phyloP scores from a whole-genome alignment of 2,113 vertebrate genomes.

The Pteruthius melanotis region DNA sequence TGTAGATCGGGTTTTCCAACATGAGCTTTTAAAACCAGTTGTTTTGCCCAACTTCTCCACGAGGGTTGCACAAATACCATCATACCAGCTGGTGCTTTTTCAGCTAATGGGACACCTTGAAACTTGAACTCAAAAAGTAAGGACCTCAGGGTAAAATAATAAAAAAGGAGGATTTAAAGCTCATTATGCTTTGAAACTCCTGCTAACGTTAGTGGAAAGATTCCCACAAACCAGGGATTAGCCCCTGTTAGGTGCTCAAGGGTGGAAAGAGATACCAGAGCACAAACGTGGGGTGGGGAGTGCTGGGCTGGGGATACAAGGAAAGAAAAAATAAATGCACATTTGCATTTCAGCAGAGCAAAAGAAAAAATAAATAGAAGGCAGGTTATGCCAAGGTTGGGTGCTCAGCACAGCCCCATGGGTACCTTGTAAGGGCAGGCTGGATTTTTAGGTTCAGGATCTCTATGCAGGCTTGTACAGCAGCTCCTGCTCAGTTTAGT shows the following conservation, averaged over 20 bases:
- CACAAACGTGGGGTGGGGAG: neutral
- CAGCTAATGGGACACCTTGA: neutral
- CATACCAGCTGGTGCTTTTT: neutral
- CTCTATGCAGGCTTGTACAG: neutral
- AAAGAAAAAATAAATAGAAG: neutral
- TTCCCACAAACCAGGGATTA: neutral
- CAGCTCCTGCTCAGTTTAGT: neutral
- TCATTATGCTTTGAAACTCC: neutral
- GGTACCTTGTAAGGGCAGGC: neutral
- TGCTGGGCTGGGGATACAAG: fast-evolving
- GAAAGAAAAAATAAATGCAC: neutral
- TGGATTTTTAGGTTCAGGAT: neutral
- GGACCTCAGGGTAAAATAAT: neutral
- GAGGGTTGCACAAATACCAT: neutral
- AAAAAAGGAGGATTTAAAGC: neutral
- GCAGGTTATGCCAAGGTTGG: neutral
- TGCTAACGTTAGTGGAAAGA: neutral
- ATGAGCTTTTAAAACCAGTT: constrained; percentile 3
- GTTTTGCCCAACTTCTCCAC: neutral
- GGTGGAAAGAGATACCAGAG: neutral
- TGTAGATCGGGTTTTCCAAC: neutral
- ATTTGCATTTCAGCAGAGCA: neutral
- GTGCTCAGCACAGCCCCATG: neutral
- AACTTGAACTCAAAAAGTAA: neutral
- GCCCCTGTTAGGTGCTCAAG: neutral